A percentile compares a stretch with the other conserved stretches of the same genome.
Conservation (phyloP, 1,140 invertebrate genomes). For the Amphibalanus amphitrite region DNA sequence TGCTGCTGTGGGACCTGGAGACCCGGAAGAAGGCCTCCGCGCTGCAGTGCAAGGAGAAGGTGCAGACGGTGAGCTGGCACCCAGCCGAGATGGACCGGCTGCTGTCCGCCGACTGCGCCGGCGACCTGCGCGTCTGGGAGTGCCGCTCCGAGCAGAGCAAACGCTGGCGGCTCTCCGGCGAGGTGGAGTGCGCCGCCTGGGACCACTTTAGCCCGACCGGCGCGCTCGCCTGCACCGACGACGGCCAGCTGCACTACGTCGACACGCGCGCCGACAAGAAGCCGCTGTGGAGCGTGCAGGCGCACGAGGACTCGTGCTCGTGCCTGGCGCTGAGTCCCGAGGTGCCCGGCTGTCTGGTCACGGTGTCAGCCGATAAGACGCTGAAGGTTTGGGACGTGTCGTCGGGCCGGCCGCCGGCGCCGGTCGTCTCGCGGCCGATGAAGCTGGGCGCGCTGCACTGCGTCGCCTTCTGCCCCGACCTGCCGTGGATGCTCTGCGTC, state of each 20-base stretch:
- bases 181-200: conserved; percentile 81
- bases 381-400: conserved; percentile 61
- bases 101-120: conserved; percentile 54
- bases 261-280: conserved; percentile 46
- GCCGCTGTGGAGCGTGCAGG: conserved; percentile 54
- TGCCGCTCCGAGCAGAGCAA: conserved; percentile 46
- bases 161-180: conserved; percentile 50
- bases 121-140: conserved; percentile 50
- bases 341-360: conserved; percentile 49
- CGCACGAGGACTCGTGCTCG: conserved; percentile 64
- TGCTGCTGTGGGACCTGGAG: conserved; percentile 86
- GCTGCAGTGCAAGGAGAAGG: conserved; percentile 51
- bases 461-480: conserved; percentile 54
- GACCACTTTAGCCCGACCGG: conserved; percentile 38
- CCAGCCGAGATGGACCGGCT: conserved; percentile 44
- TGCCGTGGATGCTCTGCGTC: conserved; percentile 53
- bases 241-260: conserved; percentile 57
- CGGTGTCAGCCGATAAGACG: conserved; percentile 44
- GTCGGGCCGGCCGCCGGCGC: conserved; percentile 23
- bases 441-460: conserved; percentile 35
- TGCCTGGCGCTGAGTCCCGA: conserved; percentile 47
- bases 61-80: conserved; percentile 77
- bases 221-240: conserved; percentile 52
- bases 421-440: conserved; percentile 24
- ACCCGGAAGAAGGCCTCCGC: conserved; percentile 44